phyloP scores from a whole-genome alignment of 2,888 invertebrate species.

The Carpatolechia fugitivella region DNA sequence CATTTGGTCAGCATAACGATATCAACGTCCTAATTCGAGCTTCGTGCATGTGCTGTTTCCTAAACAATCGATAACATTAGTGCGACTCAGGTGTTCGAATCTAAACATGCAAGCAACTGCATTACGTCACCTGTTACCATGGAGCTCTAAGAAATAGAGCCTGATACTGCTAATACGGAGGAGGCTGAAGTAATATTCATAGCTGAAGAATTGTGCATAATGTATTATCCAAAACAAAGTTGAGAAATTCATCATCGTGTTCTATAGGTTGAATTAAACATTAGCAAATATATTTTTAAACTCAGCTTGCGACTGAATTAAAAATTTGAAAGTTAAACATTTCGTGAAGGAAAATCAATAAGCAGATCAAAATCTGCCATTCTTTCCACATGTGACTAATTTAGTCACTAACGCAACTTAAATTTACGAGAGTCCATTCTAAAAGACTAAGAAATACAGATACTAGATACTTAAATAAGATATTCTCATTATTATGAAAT shows the following conservation, averaged over 20 bases:
- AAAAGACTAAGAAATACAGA: too few relatives aligned
- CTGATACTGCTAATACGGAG: too few relatives aligned
- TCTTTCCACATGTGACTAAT: too few relatives aligned
- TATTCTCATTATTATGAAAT: too few relatives aligned
- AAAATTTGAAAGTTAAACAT: neutral
- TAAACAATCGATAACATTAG: constrained; percentile 42
- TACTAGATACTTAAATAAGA: too few relatives aligned
- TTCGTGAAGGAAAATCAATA: neutral
- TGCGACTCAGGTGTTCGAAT: constrained; percentile 45
- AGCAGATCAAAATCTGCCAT: neutral
- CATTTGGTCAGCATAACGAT: constrained; percentile 22
- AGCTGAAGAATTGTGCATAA: too few relatives aligned
- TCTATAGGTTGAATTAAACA: too few relatives aligned
- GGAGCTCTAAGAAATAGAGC: constrained; percentile 5
- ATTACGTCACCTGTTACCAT: constrained; percentile 33
- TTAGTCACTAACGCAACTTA: neutral
- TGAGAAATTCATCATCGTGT: too few relatives aligned
- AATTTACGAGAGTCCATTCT: neutral
- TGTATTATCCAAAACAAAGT: too few relatives aligned
- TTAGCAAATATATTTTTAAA: too few relatives aligned
- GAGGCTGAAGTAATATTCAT: too few relatives aligned
- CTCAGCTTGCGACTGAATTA: neutral
- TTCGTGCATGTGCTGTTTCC: constrained; percentile 32
- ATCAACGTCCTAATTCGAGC: constrained; percentile 51
- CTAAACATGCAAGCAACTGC: constrained; percentile 40